Base-by-base conservation (phyloP, 2,888 invertebrate genomes). In the Ischnura elegans region DNA sequence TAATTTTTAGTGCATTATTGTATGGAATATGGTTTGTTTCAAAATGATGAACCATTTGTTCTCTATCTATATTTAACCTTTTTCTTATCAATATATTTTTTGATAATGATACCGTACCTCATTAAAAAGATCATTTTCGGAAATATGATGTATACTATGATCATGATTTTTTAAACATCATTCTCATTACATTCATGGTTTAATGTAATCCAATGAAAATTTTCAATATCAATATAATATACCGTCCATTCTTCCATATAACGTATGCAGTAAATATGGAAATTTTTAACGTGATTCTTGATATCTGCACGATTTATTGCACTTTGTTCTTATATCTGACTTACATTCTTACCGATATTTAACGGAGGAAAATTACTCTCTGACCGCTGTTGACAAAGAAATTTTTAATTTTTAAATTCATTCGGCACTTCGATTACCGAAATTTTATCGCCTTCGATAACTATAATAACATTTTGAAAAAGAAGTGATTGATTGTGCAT, bases 181-280 rank as follows among this genome's bases (percentile, higher is more conserved):
- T 61, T 61, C 61, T n/a, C 21, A 25, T 25, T 13, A 51, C 21
- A 16, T 61, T 61, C 61, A 61, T 6, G 61, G 21, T 61, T 61
- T 61, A 61, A 61, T 61, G 61, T 61, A 61, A 61, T n/a, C 61
- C 61, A 61, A 61, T 61, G 61, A 61, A 61, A 61, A 61, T 61
- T 1, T 61, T 61, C 61, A 61, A 61, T 6, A 61, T 61, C 61
- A 61, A 25, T 61, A n/a, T 61, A 61, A 61, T 25, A 25, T 61
- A 61, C 61, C 61, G 61, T 61, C 25, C 61, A 61, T n/a, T 21
- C 61, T 25, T 61, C 25, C n/a, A 61, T 25, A 61, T 61, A 61
- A 61, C n/a, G 25, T 61, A 61, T 61, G 25, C 61, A 61, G 25
- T 61, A 25, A 8, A 21, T 61, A 61, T 25, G n/a, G 21, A 61